phyloP scores from a whole-genome alignment of 2,113 vertebrate species.

The Tonatia bakeri region DNA sequence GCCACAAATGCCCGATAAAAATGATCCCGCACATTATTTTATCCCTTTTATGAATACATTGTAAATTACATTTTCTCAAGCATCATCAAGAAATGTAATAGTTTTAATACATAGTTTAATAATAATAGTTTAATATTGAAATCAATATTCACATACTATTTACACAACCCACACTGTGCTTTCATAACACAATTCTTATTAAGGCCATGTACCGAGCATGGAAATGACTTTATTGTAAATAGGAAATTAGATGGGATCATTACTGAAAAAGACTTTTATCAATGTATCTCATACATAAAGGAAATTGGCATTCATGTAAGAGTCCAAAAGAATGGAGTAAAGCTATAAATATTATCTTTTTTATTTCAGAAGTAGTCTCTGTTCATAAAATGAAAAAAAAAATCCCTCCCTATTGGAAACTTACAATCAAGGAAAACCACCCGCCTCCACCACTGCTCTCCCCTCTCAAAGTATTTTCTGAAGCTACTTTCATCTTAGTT shows the following conservation, averaged over 20 bases:
- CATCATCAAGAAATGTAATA: slow-evolving; percentile 49
- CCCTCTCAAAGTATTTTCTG: not conserved
- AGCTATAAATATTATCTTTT: not conserved
- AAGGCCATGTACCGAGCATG: not conserved
- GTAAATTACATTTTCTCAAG: slow-evolving; percentile 59
- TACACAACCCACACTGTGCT: not conserved
- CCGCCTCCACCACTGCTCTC: not conserved
- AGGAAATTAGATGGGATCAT: slow-evolving; percentile 20
- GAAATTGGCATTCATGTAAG: slow-evolving; percentile 36
- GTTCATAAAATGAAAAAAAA: not conserved
- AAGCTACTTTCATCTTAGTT: not conserved
- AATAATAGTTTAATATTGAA: slow-evolving; percentile 57
- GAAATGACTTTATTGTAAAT: slow-evolving; percentile 37
- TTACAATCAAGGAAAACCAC: not conserved
- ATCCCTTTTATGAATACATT: slow-evolving; percentile 10
- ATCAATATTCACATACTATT: slow-evolving; percentile 46
- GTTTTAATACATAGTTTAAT: no score
- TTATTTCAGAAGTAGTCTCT: not conserved
- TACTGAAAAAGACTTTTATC: not conserved
- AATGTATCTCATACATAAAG: not conserved
- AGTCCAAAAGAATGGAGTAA: not conserved
- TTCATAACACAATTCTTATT: slow-evolving; percentile 40
- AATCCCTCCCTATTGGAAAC: not conserved
- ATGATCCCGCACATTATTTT: slow-evolving; percentile 27
- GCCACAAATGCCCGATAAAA: slow-evolving; percentile 31